Base-by-base conservation (phyloP, 2,888 invertebrate genomes). In the Apoda limacodes region DNA sequence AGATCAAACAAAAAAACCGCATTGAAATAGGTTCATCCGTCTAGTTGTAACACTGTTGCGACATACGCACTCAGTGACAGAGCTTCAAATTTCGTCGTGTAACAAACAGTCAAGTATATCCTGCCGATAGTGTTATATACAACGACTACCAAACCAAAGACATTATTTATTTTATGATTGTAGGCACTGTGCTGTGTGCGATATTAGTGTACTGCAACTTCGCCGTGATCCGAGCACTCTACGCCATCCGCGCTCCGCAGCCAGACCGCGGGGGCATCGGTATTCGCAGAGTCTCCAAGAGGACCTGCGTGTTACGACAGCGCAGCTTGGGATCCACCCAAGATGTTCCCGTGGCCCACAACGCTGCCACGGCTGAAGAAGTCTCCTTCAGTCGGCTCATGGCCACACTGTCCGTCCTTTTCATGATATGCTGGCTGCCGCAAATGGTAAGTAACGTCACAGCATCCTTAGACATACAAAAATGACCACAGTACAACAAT, bases 371-470 rank as follows among this genome's bases (percentile, higher is more conserved):
- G 0, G 85, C 87, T 1, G 93, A 93, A 59, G 93, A 93, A 67
- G 84, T 92, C 28, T 90, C 92, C 38, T 93, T 94, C 66, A 92
- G 92, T 45, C 85, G 89, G 48, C 83, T 93, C 23, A 93, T 93
- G 93, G 89, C 89, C 2, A 85, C 88, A 28, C 83, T 94, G 22
- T 92, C 93, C 42, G 85, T 92, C 41, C 86, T 90, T 14, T 93
- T 93, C 62, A 88, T 93, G 52, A 71, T 89, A 23, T 93, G 92
- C 68, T 94, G 93, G 93, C 82, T 92, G 72, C 93, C 93, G 13
- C 92, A 93, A 68, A 88, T 93, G 89, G 93, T 93, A 57, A 82
- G 80, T 40, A n/a, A n/a, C n/a, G n/a, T n/a, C n/a, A n/a, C n/a
- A n/a, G n/a, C n/a, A n/a, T n/a, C n/a, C n/a, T n/a, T n/a, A n/a